Evolutionary conservation across 2,113 vertebrate species (phyloP).

Genomic region (Phodopus roborovskii): DNA sequence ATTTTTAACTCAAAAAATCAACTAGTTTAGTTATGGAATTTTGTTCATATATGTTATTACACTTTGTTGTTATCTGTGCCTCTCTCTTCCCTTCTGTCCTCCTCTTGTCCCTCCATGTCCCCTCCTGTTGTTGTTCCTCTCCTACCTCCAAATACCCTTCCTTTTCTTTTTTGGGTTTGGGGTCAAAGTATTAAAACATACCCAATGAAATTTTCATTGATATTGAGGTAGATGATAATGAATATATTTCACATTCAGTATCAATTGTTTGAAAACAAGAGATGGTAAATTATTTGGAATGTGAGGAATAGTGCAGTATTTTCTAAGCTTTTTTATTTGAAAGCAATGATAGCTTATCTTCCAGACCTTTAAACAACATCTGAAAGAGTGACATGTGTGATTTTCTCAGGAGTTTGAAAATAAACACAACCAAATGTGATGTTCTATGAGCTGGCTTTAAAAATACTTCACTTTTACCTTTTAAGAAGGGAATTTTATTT

Average conservation of each 20-base stretch:
- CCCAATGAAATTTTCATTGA: constrained; percentile 14
- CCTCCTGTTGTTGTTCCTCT: neutral
- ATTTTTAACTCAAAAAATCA: neutral
- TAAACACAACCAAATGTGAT: constrained; percentile 17
- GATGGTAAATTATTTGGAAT: neutral
- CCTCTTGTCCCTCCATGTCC: neutral
- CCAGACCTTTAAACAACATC: neutral
- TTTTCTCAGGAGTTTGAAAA: neutral
- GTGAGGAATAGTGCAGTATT: neutral
- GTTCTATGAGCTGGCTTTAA: neutral
- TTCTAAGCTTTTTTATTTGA: constrained; percentile 17
- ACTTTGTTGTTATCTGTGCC: neutral
- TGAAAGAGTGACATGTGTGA: neutral
- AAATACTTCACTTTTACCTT: constrained; percentile 20
- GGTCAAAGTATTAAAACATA: neutral
- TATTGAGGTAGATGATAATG: neutral
- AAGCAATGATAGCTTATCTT: constrained; percentile 25
- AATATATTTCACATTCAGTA: constrained; percentile 21
- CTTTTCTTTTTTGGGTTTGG: neutral
- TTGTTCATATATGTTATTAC: neutral
- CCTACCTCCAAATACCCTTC: neutral
- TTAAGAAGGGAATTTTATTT: neutral
- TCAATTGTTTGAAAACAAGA: neutral
- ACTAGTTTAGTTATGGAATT: neutral
- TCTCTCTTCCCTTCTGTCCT: neutral